Evolutionary conservation across 2,888 invertebrate species (phyloP).

Genomic region (Drosophila affinis): DNA sequence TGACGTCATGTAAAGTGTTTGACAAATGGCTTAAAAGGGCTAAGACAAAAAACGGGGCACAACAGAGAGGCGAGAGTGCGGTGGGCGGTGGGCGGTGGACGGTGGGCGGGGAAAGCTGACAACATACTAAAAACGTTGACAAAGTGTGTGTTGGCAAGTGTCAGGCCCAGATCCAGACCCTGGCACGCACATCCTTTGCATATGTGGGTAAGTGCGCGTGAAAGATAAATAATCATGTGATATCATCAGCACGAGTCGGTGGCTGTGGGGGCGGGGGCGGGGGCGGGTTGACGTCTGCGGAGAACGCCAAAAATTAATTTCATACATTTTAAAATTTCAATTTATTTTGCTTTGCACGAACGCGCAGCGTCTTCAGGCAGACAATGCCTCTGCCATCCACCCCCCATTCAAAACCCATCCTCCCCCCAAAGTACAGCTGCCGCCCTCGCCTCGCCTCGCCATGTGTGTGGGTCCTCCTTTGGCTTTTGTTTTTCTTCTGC

Average conservation of each 20-base stretch:
- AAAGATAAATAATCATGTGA: conserved; percentile 78
- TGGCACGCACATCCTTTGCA: conserved; percentile 63
- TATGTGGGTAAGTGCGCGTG: conserved; percentile 75
- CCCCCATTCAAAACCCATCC: conserved; percentile 4
- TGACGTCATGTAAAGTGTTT: conserved; percentile 72
- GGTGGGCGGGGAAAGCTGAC: conserved; percentile 47
- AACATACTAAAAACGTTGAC: conserved; percentile 78
- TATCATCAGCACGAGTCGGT: conserved; percentile 61
- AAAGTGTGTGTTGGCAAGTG: conserved; percentile 75
- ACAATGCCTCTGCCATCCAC: conserved; percentile 27
- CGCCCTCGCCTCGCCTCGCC: conserved; percentile 13
- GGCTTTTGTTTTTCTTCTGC: conserved; percentile 69
- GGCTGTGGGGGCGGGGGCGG: conserved; percentile 22
- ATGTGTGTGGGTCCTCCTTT: conserved; percentile 37
- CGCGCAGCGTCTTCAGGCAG: conserved; percentile 71
- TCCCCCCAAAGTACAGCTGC: conserved; percentile 15
- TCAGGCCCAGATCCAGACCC: conserved; percentile 58
- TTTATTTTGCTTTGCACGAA: conserved; percentile 77
- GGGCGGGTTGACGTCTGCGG: conserved; percentile 44
- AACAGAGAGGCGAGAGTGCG: conserved; percentile 8
- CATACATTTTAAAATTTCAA: conserved; percentile 81
- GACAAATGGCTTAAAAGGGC: conserved; percentile 73
- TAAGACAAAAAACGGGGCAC: conserved; percentile 42
- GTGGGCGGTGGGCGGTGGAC: too few relatives aligned
- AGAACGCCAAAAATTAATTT: conserved; percentile 73